Evolutionary conservation across 2,888 invertebrate species (phyloP).

Genomic region (Orgyia antiqua): DNA sequence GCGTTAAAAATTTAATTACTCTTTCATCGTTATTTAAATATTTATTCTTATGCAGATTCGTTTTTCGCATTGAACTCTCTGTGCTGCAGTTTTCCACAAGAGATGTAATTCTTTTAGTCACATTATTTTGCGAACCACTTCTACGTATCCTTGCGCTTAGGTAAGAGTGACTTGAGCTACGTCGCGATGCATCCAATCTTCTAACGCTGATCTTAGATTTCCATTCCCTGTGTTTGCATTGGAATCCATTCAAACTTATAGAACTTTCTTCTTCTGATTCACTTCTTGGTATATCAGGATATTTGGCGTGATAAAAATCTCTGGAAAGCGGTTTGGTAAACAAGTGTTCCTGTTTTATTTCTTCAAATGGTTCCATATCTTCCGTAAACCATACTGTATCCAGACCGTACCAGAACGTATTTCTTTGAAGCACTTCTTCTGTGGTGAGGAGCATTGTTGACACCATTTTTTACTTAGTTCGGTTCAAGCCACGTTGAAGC

Average conservation of each 20-base stretch:
- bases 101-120: constrained; percentile 35
- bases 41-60: not conserved
- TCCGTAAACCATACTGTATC: constrained; percentile 59
- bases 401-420: constrained; percentile 61
- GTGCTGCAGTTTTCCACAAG: constrained; percentile 22
- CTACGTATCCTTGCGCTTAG: constrained; percentile 33
- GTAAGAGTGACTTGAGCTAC: constrained; percentile 33
- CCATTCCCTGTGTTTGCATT: constrained; percentile 56
- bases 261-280: constrained; percentile 68
- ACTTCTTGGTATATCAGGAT: constrained; percentile 65
- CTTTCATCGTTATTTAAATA: constrained; percentile 35
- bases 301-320: constrained; percentile 60
- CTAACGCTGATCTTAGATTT: constrained; percentile 52
- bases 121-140: constrained; percentile 31
- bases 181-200: constrained; percentile 40
- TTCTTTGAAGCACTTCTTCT: constrained; percentile 62
- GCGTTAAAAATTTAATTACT: constrained; percentile 48
- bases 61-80: not conserved
- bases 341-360: constrained; percentile 51
- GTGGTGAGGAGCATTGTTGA: constrained; percentile 60
- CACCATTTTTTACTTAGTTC: constrained; percentile 55
- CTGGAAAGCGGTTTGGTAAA: constrained; percentile 57
- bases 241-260: constrained; percentile 53
- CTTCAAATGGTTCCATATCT: constrained; percentile 68
- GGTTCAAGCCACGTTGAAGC: no score